Base-by-base conservation (phyloP, 1,140 invertebrate genomes). In the Idris sp. region DNA sequence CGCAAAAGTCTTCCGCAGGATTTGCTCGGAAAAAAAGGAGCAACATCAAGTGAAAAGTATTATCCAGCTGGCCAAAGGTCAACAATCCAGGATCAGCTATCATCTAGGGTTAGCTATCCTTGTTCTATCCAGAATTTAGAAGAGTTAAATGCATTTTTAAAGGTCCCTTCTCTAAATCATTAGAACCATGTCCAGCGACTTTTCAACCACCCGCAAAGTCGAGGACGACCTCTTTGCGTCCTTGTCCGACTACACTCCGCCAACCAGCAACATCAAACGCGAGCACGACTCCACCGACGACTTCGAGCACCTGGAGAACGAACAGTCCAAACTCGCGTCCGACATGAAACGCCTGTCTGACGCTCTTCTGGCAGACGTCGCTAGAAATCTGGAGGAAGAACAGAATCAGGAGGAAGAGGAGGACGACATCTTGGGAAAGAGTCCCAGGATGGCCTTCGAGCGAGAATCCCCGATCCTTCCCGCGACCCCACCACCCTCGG, bases 261-360 rank as follows among this genome's bases (percentile, higher is more conserved):
- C 44, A n/a, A 9, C 25, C 0, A 38, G 11, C 0, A 15, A 38
- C 0, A 64, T 78, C 11, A 78, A 77, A 13, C 74, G 76, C 7
- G 78, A 81, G 31, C 89, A 90, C 76, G 91, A 92, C 76, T 92
- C 91, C 3, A 87, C 90, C 30, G 92, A 93, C 76, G 92, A 92
- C 81, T 92, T 93, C 81, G 92, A 93, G 78, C 91, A 92, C 80
- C 84, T 92, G 49, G 91, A 90, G 38, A 89, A 90, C 67, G 88
- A 89, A 38, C 74, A 76, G 10, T 82, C 80, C 9, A 74, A 4
- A 30, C 68, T 62, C 8, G 75, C 30, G 79, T 78, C 59, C n/a
- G 22, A 65, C 36, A 65, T 51, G 75, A 64, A 53, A 11, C 53
- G 71, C 26, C 11, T 75, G 28, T 59, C 75, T 0, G 72, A 75